phyloP scores from a whole-genome alignment of 2,113 vertebrate genomes.

The Saccopteryx leptura region DNA sequence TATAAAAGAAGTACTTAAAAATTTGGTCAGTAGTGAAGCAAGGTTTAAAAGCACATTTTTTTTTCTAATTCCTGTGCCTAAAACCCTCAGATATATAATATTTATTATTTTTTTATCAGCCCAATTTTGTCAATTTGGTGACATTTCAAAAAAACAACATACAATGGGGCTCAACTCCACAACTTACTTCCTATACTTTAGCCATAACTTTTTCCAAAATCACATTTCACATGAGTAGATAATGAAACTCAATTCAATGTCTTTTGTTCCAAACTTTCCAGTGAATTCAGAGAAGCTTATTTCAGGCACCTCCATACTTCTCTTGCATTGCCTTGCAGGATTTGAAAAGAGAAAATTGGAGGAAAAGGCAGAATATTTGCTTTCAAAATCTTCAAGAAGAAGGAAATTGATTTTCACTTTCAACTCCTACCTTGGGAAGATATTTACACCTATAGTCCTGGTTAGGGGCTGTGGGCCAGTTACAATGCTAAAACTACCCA shows the following conservation, averaged over 20 bases:
- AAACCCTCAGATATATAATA: background rate
- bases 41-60: background rate
- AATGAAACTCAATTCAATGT: background rate
- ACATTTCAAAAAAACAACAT: background rate
- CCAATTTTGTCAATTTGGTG: background rate
- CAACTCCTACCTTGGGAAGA: background rate
- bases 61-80: background rate
- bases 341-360: background rate
- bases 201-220: background rate
- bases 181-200: slow-evolving; percentile 22
- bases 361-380: background rate
- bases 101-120: background rate
- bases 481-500: background rate
- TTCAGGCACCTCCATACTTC: background rate
- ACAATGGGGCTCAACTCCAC: background rate
- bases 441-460: background rate
- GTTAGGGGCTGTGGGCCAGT: background rate
- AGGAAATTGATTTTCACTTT: background rate
- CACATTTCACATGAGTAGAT: background rate
- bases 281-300: background rate
- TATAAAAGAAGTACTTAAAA: background rate
- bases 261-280: background rate
- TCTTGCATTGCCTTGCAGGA: background rate
- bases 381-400: background rate
- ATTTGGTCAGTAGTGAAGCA: background rate